These are phyloP conservation scores for Sarcophaga caerulescens DNA, from an alignment of 2,888 invertebrate genomes.

Conservation along the genomic window DNA sequence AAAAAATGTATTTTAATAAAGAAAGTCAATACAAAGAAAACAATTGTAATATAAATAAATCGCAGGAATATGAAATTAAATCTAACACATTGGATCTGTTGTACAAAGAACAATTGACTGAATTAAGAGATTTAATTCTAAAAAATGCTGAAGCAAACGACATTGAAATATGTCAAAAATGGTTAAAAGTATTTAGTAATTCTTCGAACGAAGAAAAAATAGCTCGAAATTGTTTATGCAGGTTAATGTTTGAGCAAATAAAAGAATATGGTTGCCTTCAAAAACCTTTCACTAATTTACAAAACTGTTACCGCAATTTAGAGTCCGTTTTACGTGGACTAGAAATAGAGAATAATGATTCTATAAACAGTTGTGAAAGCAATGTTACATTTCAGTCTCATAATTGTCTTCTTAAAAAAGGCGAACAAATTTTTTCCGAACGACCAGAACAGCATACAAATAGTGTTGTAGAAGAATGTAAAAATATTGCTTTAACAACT, in stretches of 20 bases:
- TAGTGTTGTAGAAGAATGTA: conserved; percentile 44
- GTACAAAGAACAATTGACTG: conserved; percentile 72
- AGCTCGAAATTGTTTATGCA: conserved; percentile 75
- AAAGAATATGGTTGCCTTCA: conserved; percentile 66
- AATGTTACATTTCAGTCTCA: conserved; percentile 41
- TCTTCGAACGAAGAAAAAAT: conserved; percentile 73
- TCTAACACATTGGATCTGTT: conserved; percentile 71
- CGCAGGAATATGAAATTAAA: conserved; percentile 69
- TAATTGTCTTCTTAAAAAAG: conserved; percentile 11
- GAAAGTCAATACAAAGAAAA: conserved; percentile 7
- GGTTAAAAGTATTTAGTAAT: conserved; percentile 76
- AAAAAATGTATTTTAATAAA: conserved; percentile 36
- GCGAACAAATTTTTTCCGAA: conserved; percentile 13
- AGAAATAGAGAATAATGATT: conserved; percentile 57
- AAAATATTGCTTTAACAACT: conserved; percentile 55
- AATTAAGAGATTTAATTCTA: conserved; percentile 70
- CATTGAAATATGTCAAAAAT: conserved; percentile 73
- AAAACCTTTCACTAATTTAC: conserved; percentile 73
- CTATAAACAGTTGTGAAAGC: conserved; percentile 10
- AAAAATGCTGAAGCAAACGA: conserved; percentile 70
- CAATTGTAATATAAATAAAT: conserved; percentile 55
- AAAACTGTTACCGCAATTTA: conserved; percentile 70
- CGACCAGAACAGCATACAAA: conserved; percentile 1
- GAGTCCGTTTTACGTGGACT: conserved; percentile 68
- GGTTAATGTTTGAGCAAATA: conserved; percentile 75